These are phyloP conservation scores for Sitodiplosis mosellana DNA, from an alignment of 1,140 invertebrate species.

Conservation along the genomic window DNA sequence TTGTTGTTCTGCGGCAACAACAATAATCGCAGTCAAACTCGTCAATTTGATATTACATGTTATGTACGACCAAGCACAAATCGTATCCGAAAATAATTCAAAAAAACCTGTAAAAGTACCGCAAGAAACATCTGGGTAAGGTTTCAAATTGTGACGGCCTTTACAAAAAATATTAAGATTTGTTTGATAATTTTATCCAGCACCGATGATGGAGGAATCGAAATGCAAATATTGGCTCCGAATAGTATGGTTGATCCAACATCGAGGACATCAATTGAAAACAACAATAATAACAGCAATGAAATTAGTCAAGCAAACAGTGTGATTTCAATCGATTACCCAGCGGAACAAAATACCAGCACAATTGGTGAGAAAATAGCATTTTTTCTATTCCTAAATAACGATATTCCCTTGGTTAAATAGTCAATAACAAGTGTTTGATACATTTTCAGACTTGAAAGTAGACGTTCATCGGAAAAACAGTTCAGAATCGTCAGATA, in stretches of 20 bases:
- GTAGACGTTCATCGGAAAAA: conserved; percentile 84
- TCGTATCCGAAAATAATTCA: conserved; percentile 21
- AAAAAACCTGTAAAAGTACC: conserved; percentile 14
- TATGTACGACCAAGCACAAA: conserved; percentile 78
- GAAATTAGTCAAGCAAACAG: conserved; percentile 35
- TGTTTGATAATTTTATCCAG: too few species aligned
- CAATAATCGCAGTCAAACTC: conserved; percentile 72
- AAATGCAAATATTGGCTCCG: conserved; percentile 51
- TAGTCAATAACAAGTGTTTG: neutral
- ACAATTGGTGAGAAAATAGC: conserved; percentile 36
- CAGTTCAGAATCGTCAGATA: conserved; percentile 60
- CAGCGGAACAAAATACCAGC: conserved; percentile 35
- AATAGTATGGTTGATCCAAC: conserved; percentile 7
- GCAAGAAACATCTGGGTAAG: neutral
- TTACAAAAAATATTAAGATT: too few species aligned
- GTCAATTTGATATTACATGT: conserved; percentile 83
- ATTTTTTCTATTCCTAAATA: neutral
- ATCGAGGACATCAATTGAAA: conserved; percentile 17
- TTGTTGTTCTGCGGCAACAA: conserved; percentile 55
- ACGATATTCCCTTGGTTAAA: neutral
- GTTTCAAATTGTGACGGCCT: neutral
- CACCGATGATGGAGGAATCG: conserved; percentile 56
- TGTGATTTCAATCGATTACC: conserved; percentile 39
- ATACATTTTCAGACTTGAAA: conserved; percentile 51
- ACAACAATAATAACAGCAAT: conserved; percentile 22